A percentile compares a stretch with the other conserved stretches of the same genome.
Conservation (phyloP, 92 coral and sea anemone genomes). For the Bergia puertoricense region DNA sequence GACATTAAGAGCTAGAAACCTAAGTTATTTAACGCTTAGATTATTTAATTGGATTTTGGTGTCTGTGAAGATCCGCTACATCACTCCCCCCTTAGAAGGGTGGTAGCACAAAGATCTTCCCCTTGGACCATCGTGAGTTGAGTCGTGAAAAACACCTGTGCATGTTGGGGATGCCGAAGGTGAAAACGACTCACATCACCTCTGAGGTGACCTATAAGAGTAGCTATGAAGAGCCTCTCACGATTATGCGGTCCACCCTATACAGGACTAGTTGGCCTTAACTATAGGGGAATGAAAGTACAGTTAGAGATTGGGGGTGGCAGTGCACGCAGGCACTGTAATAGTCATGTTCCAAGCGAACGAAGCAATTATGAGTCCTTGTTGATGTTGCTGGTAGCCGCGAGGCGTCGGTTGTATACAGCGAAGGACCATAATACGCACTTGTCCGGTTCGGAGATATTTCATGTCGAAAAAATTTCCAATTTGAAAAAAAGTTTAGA, state of each 20-base stretch:
- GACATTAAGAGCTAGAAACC: neutral
- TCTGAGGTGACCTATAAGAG: neutral
- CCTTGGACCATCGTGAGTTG: conserved; percentile 1
- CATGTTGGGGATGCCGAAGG: neutral
- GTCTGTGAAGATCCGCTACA: too few relatives aligned
- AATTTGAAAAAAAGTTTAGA: too few relatives aligned
- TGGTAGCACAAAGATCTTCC: too few relatives aligned
- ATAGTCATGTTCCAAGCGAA: neutral
- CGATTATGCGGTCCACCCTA: neutral
- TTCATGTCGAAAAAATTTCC: too few relatives aligned
- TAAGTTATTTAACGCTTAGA: too few relatives aligned
- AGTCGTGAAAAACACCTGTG: neutral
- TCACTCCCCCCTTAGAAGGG: neutral
- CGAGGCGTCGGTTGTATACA: too few relatives aligned
- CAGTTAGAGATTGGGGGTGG: neutral
- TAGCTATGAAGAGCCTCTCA: neutral
- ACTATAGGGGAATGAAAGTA: neutral
- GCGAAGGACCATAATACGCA: too few relatives aligned
- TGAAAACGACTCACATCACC: conserved; percentile 1
- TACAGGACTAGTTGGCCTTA: neutral
- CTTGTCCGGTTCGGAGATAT: too few relatives aligned
- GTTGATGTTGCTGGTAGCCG: too few relatives aligned
- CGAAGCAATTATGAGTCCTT: too few relatives aligned
- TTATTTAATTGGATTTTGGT: too few relatives aligned
- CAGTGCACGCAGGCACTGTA: neutral